Conservation (phyloP, 2,113 vertebrate species). For the Vidua chalybeata region DNA sequence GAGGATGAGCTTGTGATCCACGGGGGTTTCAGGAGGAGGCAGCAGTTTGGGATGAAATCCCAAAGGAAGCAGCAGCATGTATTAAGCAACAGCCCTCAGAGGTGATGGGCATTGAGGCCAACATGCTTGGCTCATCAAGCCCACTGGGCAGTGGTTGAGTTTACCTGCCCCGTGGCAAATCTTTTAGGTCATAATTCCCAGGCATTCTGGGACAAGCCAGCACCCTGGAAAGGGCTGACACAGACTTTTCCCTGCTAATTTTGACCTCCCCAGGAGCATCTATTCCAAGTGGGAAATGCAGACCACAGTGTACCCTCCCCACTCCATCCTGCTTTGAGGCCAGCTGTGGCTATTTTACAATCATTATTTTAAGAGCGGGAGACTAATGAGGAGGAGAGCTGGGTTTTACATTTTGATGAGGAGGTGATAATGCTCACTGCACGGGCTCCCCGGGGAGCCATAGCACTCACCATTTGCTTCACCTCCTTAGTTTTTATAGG, state of each 20-base stretch:
- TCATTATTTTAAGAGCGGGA: slow-evolving; percentile 24
- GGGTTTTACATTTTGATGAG: slow-evolving; percentile 31
- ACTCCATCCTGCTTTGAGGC: background rate
- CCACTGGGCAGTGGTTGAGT: fast-evolving
- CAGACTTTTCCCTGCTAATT: fast-evolving
- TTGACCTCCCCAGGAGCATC: background rate
- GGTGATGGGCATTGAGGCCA: background rate
- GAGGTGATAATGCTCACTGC: background rate
- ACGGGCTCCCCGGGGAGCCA: background rate
- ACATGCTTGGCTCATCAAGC: background rate
- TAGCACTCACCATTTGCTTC: background rate
- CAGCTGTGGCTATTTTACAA: background rate
- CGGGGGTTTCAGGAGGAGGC: background rate
- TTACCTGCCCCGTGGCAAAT: background rate
- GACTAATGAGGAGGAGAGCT: slow-evolving; percentile 42
- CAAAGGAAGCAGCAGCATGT: background rate
- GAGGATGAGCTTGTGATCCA: background rate
- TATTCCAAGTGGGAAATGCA: background rate
- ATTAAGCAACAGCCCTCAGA: background rate
- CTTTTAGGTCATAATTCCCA: background rate
- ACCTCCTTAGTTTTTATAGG: slow-evolving; percentile 50
- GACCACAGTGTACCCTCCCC: background rate
- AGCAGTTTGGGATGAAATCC: background rate
- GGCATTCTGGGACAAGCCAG: background rate
- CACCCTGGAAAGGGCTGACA: background rate